These are phyloP conservation scores for Aptenodytes forsteri DNA, from an alignment of 2,113 vertebrate genomes.

Conservation along the genomic window DNA sequence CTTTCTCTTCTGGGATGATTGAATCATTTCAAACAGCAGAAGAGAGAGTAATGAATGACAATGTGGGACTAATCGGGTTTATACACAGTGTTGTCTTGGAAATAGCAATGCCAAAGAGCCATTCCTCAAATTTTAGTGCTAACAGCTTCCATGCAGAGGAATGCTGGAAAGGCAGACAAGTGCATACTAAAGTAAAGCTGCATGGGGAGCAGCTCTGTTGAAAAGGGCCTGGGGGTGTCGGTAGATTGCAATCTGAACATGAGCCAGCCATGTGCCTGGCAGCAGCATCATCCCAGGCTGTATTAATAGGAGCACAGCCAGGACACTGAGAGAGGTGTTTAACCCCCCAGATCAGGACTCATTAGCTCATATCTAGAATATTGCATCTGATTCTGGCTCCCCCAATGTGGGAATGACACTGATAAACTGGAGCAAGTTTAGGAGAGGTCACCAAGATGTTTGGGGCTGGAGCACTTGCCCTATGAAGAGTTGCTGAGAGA, in stretches of 20 bases:
- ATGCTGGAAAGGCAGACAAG: neutral
- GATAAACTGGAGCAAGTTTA: neutral
- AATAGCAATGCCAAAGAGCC: neutral
- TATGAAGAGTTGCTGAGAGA: neutral
- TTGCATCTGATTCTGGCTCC: neutral
- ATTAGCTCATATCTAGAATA: neutral
- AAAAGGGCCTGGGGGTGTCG: neutral
- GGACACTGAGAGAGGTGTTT: neutral
- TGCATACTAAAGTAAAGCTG: neutral
- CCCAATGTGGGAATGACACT: neutral
- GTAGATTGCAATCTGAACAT: neutral
- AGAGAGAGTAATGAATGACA: conserved; percentile 20
- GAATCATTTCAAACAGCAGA: neutral
- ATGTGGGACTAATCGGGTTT: neutral
- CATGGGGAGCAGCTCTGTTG: neutral
- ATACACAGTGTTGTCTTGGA: neutral
- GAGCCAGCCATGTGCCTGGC: neutral
- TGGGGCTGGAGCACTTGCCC: neutral
- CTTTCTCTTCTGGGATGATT: neutral
- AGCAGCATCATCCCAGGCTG: neutral
- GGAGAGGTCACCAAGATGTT: neutral
- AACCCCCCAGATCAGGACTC: neutral
- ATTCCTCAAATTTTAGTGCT: neutral
- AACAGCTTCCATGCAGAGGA: neutral
- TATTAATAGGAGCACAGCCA: neutral